Evolutionary conservation across 2,113 vertebrate species (phyloP), one percentile per base, ranked within the genome.

Genomic region (Crotalus horridus): DNA sequence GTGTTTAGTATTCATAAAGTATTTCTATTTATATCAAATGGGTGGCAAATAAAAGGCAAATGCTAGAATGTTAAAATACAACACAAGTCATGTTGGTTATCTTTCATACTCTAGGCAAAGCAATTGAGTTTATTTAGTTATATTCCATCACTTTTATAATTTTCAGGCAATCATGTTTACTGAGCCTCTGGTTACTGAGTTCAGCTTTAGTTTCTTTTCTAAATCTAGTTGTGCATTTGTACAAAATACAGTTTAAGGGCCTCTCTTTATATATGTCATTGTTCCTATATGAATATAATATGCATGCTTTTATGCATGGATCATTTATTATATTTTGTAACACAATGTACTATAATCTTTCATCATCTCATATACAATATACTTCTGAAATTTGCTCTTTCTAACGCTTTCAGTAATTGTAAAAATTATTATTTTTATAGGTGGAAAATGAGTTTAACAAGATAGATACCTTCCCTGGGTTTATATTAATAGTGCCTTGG

Each of bases 81-180:
- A 95, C 53, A 29, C 11, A 92, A 94, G 92, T 89, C 95, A 91
- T 95, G 96, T 95, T 95, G 95, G 96, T 95, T 93, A 85, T 74
- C 20, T 90, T 26, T 90, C 21, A 39, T 5, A 12, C 95, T 96
- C 94, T 90, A 92, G 94, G 61, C 54, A 92, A 94, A 89, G 85
- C 26, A 92, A 87, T 51, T 43, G 94, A 94, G 95, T 95, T 94
- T 95, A 96, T 94, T 64, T 53, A 87, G 48, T n/a, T 29, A 54
- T 54, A 51, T 51, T 53, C 69, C n/a, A 39, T 74, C n/a, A 74
- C n/a, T 7, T 33, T 39, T 39, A 74, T 17, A 74, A 33, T 74
- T 39, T 33, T 74, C n/a, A 74, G 15, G 15, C 69, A 74, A 33
- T 33, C n/a, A 39, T 74, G 6, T 7, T 74, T 74, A 74, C 69